Percentiles rank a stretch among this genome's conserved stretches.
Evolutionary conservation across 2,113 vertebrate genomes (phyloP).

Genomic region (Pluvianellus socialis): DNA sequence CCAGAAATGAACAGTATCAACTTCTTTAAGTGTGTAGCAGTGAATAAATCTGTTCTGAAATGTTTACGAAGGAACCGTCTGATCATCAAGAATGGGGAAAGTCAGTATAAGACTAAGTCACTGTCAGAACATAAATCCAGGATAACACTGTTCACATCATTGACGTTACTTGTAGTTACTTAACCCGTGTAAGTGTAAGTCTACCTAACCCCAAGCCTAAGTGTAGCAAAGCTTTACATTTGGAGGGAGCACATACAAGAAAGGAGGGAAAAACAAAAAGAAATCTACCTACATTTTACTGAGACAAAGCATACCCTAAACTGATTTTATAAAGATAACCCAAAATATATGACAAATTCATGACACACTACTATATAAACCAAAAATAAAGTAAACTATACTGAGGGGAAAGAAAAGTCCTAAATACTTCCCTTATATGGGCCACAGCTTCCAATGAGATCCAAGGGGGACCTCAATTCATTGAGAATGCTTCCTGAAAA

Average conservation of each 20-base stretch:
- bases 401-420: background rate
- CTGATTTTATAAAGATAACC: background rate
- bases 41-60: slow-evolving; percentile 50
- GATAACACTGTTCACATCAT: background rate
- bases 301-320: background rate
- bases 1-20: slow-evolving; percentile 51
- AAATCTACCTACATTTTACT: background rate
- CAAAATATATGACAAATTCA: background rate
- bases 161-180: background rate
- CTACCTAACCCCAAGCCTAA: background rate
- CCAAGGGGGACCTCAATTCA: background rate
- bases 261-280: background rate
- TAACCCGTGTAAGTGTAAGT: background rate
- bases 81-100: background rate
- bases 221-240: background rate
- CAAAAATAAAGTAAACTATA: background rate
- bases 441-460: background rate
- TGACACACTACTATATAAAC: background rate
- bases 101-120: background rate
- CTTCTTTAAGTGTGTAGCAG: background rate
- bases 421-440: background rate
- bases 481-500: background rate
- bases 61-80: background rate
- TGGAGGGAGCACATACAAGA: background rate
- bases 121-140: background rate